Evolutionary conservation across 2,888 invertebrate species (phyloP), one percentile per base, ranked within the genome.

Genomic region (Agriopis leucophaearia): DNA sequence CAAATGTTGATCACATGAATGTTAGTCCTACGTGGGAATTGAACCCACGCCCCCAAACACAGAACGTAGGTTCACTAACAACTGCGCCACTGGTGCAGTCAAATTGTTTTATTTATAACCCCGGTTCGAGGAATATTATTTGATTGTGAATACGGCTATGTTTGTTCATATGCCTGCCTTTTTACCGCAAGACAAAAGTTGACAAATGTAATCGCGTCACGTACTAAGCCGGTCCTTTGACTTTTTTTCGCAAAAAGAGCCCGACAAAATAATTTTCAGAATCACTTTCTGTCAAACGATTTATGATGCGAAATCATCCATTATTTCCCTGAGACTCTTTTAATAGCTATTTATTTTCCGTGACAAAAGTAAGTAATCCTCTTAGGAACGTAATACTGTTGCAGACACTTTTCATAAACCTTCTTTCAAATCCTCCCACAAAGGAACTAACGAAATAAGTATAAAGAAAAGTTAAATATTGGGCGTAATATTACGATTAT

Each of bases 371-470:
- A 56, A 8, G 45, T 56, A 63, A 63, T 55, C 63, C 42, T 63
- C 63, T 63, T 63, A 42, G 8, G 8, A 47, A n/a, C 48, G 48
- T 55, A 63, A 56, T 63, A 63, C 40, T 56, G 47, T 50, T 56
- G 48, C 12, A 54, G 63, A 56, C 63, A 56, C 50, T 27, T 27
- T 27, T 56, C 40, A 50, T 56, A 63, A 63, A 50, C 15, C 36
- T 47, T n/a, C 16, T 38, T 56, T 48, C 56, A 63, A 56, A 56
- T 56, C 55, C 13, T 36, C 3, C 27, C 18, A 56, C 56, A 55
- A 56, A 55, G 27, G 42, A 55, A 55, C 42, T 55, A 42, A 27
- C 13, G 27, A 16, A 36, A 45, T 12, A 52, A 44, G 36, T 36
- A 51, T 15, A 44, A 27, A 52, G 50, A 50, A 36, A 45, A 52